Percentiles rank a stretch among this genome's conserved stretches.
Conservation (phyloP, 2,888 invertebrate genomes). For the Andrena bucephala region DNA sequence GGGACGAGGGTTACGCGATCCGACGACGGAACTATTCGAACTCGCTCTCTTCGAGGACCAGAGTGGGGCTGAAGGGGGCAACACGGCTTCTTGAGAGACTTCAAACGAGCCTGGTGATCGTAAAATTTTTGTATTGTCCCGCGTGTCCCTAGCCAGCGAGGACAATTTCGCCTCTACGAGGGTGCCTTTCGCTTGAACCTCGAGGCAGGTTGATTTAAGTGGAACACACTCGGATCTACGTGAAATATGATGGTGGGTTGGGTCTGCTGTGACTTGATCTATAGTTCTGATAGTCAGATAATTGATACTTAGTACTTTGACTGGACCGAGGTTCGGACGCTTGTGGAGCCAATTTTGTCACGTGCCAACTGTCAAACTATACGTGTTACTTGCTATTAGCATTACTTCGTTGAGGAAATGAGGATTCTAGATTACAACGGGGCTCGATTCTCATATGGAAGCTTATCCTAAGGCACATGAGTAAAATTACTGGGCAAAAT, state of each 20-base stretch:
- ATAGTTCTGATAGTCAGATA: not conserved
- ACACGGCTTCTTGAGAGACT: slow-evolving; percentile 21
- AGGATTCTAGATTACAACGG: no score
- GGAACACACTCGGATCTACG: not conserved
- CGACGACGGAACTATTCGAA: slow-evolving; percentile 27
- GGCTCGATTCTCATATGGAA: no score
- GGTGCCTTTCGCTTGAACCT: not conserved
- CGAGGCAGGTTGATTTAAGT: not conserved
- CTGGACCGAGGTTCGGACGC: no score
- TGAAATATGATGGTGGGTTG: not conserved
- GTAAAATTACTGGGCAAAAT: no score
- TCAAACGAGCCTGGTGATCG: slow-evolving; percentile 37
- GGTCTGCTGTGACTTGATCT: not conserved
- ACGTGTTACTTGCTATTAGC: no score
- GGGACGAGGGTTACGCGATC: slow-evolving; percentile 20
- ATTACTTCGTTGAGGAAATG: no score
- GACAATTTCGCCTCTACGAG: not conserved
- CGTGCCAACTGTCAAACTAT: no score
- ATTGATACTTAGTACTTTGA: no score
- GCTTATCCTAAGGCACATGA: no score
- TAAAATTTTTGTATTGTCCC: slow-evolving; percentile 23
- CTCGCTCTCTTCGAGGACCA: slow-evolving; percentile 29
- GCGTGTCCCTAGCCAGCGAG: slow-evolving; percentile 7
- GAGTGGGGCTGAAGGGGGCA: slow-evolving; percentile 5
- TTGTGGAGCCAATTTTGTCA: no score